Percentiles rank a stretch among this genome's conserved stretches.
Evolutionary conservation across 2,797 vertebrate genomes (phyloP).

Genomic region (Phataginus tetradactyla): DNA sequence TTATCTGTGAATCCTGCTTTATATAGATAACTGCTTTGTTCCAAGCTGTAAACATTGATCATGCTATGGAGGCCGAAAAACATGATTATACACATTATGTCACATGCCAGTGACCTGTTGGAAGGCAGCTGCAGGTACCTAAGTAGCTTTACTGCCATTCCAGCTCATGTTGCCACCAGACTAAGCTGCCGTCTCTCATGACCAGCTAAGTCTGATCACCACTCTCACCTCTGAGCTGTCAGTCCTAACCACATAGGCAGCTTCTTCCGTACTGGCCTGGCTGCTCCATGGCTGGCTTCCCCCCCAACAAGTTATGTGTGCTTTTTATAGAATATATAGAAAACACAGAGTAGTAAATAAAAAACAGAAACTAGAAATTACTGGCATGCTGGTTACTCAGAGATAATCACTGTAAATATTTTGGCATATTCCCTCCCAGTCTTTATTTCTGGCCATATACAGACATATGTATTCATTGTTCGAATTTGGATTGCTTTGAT

Average conservation of each 20-base stretch:
- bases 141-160: not conserved
- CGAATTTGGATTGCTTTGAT: constrained; percentile 5
- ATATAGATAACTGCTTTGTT: not conserved
- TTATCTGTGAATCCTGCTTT: not conserved
- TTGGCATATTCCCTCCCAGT: not conserved
- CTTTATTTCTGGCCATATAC: not conserved
- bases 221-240: not conserved
- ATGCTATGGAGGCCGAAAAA: not conserved
- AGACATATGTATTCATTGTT: not conserved
- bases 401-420: not conserved
- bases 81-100: not conserved
- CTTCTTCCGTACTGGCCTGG: not conserved
- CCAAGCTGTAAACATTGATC: not conserved
- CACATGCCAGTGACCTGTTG: not conserved
- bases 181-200: not conserved
- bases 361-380: constrained; percentile 35
- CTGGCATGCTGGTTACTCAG: not conserved
- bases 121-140: not conserved
- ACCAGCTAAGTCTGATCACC: not conserved
- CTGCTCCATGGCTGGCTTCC: not conserved
- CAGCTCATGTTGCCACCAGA: rapidly evolving
- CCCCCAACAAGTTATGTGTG: not conserved
- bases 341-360: constrained; percentile 10
- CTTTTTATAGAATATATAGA: constrained; percentile 14
- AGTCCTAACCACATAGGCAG: rapidly evolving